Evolutionary conservation across 64 coral and sea anemone genomes (phyloP), one percentile per base, ranked within the genome.

Genomic region (Montipora sp.): DNA sequence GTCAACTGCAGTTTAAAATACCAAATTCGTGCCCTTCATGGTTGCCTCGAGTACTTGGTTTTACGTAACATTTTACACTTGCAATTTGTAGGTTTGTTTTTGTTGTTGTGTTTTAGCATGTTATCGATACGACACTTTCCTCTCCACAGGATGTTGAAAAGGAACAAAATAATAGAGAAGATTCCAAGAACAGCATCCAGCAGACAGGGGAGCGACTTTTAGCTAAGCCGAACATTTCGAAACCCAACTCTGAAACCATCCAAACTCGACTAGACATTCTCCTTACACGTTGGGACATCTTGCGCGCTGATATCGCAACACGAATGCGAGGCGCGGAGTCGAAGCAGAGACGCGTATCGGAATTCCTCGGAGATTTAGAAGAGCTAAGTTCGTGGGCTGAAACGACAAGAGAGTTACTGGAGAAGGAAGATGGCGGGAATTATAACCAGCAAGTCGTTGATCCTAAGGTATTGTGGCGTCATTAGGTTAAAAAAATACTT

Each of bases 241-340:
- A 98, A 66, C 94, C 97, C 23, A 96, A 95, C 50, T 87, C 95
- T 18, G 97, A 98, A 46, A 94, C 90, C 43, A 95, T 98, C 21
- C 92, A 84, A 80, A 87, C 91, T 10, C 92, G 97, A n/a, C 94
- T 98, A 5, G 97, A 98, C n/a, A 83, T 95, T n/a, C 92, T 98
- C 3, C 89, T 95, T 3, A 92, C 95, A 22, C 97, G 94, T 19
- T 99, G 97, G 97, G 94, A 99, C 66, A 91, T 95, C 8, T 89
- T 99, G 9, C 90, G 94, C 75, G 87, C 93, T 7, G 97, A 94
- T 59, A 21, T 95, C 23, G 89, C 91, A 10, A 95, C 94, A 19
- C 81, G 94, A 16, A 80, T 81, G 12, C 90, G 95, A 75, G 89
- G 87, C 11, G 75, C 96, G n/a, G 98, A 99, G 59, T 88, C 90